Evolutionary conservation across 2,113 vertebrate genomes (phyloP), one percentile per base, ranked within the genome.

Genomic region (Otis tarda): DNA sequence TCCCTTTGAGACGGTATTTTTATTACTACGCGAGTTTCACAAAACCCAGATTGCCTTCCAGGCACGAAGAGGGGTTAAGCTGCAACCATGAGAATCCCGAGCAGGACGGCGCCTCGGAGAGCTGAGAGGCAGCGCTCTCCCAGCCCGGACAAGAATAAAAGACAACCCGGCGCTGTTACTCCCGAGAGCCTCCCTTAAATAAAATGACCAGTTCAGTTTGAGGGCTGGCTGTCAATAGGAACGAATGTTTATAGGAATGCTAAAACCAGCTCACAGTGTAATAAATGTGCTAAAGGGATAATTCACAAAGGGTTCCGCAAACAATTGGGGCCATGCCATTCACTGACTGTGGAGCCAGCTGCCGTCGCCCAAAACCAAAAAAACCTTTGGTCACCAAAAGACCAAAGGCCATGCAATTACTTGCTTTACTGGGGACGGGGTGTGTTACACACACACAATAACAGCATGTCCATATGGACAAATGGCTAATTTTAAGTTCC

Each of bases 31-130:
- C 1, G 5, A 17, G 27, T n/a, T 39, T 59, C 28, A 22, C 45
- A 27, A 22, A 22, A 2, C 45, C 6, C 27, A 18, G 24, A 10
- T 43, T 15, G 59, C 37, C 37, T 27, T 2, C 33, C 30, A 12
- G 33, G 24, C 10, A 10, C 0, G 1, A 16, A 31, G 47, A 21
- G 8, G 45, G 12, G 39, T 50, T 23, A 14, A 35, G 53, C 45
- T 23, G 25, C 14, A 5, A 15, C 27, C 23, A 0, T 2, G 7
- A 6, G 10, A 33, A 10, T 2, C n/a, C 30, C 59, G 53, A 27
- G 79, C 73, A 22, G 80, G 61, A 28, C 1, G 19, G 49, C 4
- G 10, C 2, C 47, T 9, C 2, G 55, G 37, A 8, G 12, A 19
- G 50, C 25, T 7, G 25, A 8, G 47, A 23, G 65, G 22, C 57